Base-by-base conservation (phyloP, 1,140 invertebrate species). In the Drosophila nikananu region DNA sequence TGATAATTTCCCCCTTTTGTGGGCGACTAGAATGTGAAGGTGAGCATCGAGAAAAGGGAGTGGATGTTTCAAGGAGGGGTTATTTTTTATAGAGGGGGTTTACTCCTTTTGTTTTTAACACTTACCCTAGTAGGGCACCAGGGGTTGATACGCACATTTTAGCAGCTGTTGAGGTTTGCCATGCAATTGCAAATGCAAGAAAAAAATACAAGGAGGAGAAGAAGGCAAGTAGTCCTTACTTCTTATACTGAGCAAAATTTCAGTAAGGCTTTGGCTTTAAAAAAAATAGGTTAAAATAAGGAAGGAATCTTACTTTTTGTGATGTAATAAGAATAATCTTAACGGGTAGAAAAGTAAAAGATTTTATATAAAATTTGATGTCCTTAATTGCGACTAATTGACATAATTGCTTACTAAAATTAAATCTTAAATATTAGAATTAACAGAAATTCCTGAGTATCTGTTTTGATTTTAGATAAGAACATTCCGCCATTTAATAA, bases 61-160 rank as follows among this genome's bases (percentile, higher is more conserved):
- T 23, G 41, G 12, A 42, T 32, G n/a, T 21, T 30, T 9, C 10
- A 44, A 48, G 46, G 17, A 21, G 37, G 48, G 62, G 21, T 39
- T 35, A n/a, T 13, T 48, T 35, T 10, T n/a, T 30, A 37, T 23
- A 35, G 46, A 63, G 32, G 51, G 81, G 78, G 46, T 61, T 61
- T 35, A 75, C 82, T 86, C 82, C 83, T 86, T 86, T 86, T 86
- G 83, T 86, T 86, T 86, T 86, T 86, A 86, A 86, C 83, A 86
- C 83, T 86, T 86, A 81, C 73, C 58, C 63, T 62, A 62, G 49
- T 57, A 48, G 81, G 81, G 57, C 80, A 44, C 55, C 37, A 35
- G 35, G 67, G 73, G 59, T 78, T 58, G 83, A 71, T 86, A 86
- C 83, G 83, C 83, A 86, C 83, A 86, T 86, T 86, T 86, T 76